Conservation (phyloP, 2,888 invertebrate genomes). For the Hirudinaria manillensis region DNA sequence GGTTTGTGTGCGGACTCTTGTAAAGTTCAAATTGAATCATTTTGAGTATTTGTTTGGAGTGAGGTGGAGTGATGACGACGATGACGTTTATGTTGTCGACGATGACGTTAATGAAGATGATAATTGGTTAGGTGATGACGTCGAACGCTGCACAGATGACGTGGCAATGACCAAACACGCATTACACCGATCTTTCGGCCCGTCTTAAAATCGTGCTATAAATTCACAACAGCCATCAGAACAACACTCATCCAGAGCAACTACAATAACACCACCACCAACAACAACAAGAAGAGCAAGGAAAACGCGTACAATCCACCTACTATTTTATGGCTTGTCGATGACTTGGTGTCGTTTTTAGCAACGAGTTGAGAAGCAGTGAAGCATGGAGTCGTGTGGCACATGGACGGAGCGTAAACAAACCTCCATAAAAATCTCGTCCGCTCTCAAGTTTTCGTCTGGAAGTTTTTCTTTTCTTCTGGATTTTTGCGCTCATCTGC, state of each 20-base stretch:
- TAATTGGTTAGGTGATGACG: not conserved
- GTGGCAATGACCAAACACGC: not conserved
- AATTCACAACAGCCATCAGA: no score
- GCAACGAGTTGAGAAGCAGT: not conserved
- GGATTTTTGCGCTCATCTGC: no score
- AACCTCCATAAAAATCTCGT: no score
- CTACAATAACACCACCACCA: no score
- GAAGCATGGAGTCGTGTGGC: not conserved
- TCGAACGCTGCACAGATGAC: not conserved
- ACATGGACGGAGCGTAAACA: no score
- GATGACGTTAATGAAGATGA: not conserved
- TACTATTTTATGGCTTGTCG: constrained; percentile 2
- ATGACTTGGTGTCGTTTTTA: constrained; percentile 10
- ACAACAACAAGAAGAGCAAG: no score
- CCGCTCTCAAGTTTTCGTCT: no score
- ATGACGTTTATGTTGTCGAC: not conserved
- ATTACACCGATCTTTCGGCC: not conserved
- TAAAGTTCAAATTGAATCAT: no score
- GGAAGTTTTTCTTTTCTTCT: no score
- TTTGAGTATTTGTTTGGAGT: not conserved
- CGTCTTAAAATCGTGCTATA: not conserved
- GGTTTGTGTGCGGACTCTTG: no score
- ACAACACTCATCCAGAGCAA: no score
- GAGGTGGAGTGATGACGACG: not conserved
- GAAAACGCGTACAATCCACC: no score